A percentile compares a stretch with the other conserved stretches of the same genome.
These are phyloP conservation scores for Phlogophora meticulosa DNA, from an alignment of 2,888 invertebrate species.

Conservation along the genomic window DNA sequence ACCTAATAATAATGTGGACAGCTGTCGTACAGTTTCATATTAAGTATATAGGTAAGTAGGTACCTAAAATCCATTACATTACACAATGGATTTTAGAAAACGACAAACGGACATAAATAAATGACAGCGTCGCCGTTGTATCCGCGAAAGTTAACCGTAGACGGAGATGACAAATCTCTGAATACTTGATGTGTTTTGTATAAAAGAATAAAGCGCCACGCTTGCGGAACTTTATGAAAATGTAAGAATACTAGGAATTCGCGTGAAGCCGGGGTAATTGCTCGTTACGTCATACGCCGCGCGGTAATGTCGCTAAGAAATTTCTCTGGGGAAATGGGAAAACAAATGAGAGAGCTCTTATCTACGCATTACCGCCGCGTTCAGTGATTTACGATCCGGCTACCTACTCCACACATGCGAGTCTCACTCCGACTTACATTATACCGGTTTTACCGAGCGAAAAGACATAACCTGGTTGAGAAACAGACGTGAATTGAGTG, in stretches of 20 bases:
- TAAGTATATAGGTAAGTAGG: not conserved
- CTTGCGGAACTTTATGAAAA: conserved; percentile 69
- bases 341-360: conserved; percentile 90
- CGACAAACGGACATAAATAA: conserved; percentile 44
- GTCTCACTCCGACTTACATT: conserved; percentile 65
- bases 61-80: conserved; percentile 5
- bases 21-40: conserved; percentile 14
- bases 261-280: conserved; percentile 77
- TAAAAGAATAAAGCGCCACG: conserved; percentile 56
- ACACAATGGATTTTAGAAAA: conserved; percentile 47
- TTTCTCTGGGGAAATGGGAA: conserved; percentile 89
- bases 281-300: conserved; percentile 81
- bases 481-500: conserved; percentile 86
- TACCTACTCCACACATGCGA: conserved; percentile 79
- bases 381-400: conserved; percentile 87
- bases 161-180: conserved; percentile 58
- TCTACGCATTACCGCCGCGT: conserved; percentile 88
- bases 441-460: conserved; percentile 82
- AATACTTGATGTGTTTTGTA: conserved; percentile 55
- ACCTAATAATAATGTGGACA: conserved; percentile 3
- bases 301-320: conserved; percentile 87
- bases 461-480: conserved; percentile 82
- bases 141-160: conserved; percentile 47
- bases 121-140: conserved; percentile 36
- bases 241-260: conserved; percentile 70